Base-by-base conservation (phyloP, 2,888 invertebrate genomes). In the Pomacea canaliculata region DNA sequence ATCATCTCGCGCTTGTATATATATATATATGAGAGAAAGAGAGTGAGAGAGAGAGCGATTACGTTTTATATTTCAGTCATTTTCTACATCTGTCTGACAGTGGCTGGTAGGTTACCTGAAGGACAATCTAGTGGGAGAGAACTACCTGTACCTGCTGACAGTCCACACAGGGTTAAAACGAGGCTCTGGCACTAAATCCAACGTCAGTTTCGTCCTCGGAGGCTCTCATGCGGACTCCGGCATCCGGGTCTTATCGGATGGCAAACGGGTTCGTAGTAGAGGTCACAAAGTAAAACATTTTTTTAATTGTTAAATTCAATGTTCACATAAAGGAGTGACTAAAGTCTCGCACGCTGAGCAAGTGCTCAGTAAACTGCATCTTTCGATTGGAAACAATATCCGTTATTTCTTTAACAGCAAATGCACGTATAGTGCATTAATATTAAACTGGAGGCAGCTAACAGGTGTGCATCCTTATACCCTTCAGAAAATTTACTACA, bases 221-320 rank as follows among this genome's bases (percentile, higher is more conserved):
- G 90, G 90, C 9, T 87, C 88, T 18, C 67, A 82, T 5, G 85
- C 84, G 56, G 88, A 90, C 67, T 89, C 88, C 0, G 88, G 87
- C 0, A 83, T 88, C 18, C 73, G 89, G 23, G 80, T 84, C 56
- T 81, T 90, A 1, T 79, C 80, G 37, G 89, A 89, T 73, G 87
- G 85, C 27, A 73, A 65, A 59, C 27, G 73, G 73, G 73, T 73
- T 12, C 37, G 73, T 66, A 27, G 37, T 3, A 46, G 37, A 27
- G 13, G 65, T 23, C 37, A 37, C 37, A 37, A 37, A 23, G 23
- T 23, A 5, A 5, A 37, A 37, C 37, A 37, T 37, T 37, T 3
- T 37, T 37, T 37, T 37, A 3, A 37, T 0, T 1, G 37, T 37
- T 37, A 37, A 37, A 5, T 37, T 37, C 5, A 37, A 37, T 37